A percentile compares a stretch with the other conserved stretches of the same genome.
phyloP scores from a whole-genome alignment of 2,113 vertebrate genomes.

The Cavia porcellus region DNA sequence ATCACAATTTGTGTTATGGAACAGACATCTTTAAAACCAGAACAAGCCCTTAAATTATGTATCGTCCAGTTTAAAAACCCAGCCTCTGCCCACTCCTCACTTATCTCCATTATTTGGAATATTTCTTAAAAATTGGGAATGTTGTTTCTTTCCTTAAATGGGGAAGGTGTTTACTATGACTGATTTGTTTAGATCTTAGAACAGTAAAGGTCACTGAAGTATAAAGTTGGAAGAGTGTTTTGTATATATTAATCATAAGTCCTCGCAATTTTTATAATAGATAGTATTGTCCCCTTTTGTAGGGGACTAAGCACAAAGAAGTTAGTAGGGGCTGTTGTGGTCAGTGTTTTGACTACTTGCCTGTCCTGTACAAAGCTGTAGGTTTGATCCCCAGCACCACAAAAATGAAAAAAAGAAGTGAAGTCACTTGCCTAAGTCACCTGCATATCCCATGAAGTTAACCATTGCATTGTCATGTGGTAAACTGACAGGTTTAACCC shows the following conservation, averaged over 20 bases:
- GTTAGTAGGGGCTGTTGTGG: neutral
- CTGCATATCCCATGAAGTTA: neutral
- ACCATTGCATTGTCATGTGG: neutral
- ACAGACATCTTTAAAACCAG: neutral
- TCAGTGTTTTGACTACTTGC: neutral
- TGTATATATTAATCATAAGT: neutral
- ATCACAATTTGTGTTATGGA: neutral
- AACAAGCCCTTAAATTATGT: neutral
- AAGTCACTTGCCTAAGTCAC: neutral
- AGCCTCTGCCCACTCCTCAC: rapidly evolving
- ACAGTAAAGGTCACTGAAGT: neutral
- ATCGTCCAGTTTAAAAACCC: neutral
- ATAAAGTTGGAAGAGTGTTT: neutral
- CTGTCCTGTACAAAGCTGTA: neutral
- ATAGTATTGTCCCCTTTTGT: neutral
- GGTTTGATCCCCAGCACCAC: neutral
- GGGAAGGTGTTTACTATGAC: neutral
- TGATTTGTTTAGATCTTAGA: neutral
- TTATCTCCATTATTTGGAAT: neutral
- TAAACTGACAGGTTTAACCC: neutral
- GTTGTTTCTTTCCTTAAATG: neutral
- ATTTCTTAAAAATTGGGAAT: neutral
- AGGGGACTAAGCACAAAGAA: neutral
- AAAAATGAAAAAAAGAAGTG: neutral
- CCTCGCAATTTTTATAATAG: neutral